Evolutionary conservation across 2,797 vertebrate genomes (phyloP).

Genomic region (Amblyopsis hoosieri): DNA sequence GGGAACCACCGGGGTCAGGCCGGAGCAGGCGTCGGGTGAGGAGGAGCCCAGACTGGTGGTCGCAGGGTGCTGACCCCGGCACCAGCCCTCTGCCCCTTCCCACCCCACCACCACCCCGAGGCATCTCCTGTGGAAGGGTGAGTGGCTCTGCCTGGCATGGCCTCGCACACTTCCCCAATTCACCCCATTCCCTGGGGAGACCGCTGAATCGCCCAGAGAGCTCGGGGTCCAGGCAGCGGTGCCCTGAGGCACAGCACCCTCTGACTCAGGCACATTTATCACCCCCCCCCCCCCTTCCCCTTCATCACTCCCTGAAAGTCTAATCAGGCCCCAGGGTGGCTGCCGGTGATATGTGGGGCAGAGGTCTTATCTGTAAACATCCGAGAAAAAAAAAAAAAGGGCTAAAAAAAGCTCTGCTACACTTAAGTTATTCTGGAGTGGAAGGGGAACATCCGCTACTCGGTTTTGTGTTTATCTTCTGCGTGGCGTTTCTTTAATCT

Average conservation of each 20-base stretch:
- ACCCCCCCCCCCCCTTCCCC: slow-evolving; percentile 63
- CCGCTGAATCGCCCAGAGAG: slow-evolving; percentile 62
- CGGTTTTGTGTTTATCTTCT: slow-evolving; percentile 62
- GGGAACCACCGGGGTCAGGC: slow-evolving; percentile 78
- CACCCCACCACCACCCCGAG: slow-evolving; percentile 77
- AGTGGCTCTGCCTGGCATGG: slow-evolving; percentile 63
- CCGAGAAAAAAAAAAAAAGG: slow-evolving; percentile 58
- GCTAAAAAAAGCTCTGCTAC: slow-evolving; percentile 72
- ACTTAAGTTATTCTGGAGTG: slow-evolving; percentile 70
- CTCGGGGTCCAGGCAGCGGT: slow-evolving; percentile 45
- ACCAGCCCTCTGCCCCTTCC: slow-evolving; percentile 85
- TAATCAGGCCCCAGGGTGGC: slow-evolving; percentile 77
- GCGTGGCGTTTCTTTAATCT: slow-evolving; percentile 57
- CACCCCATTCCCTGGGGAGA: slow-evolving; percentile 72
- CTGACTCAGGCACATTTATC: slow-evolving; percentile 83
- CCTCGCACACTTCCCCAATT: slow-evolving; percentile 79
- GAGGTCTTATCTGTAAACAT: slow-evolving; percentile 83
- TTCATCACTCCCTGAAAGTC: slow-evolving; percentile 40
- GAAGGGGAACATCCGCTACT: slow-evolving; percentile 66
- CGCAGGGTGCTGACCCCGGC: slow-evolving; percentile 82
- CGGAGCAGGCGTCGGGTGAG: slow-evolving; percentile 77
- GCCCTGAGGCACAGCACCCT: slow-evolving; percentile 73
- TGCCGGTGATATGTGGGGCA: slow-evolving; percentile 74
- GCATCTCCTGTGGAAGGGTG: slow-evolving; percentile 78
- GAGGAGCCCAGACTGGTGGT: slow-evolving; percentile 74